Conservation (phyloP, 2,888 invertebrate species). For the Boloria euphrosyne region DNA sequence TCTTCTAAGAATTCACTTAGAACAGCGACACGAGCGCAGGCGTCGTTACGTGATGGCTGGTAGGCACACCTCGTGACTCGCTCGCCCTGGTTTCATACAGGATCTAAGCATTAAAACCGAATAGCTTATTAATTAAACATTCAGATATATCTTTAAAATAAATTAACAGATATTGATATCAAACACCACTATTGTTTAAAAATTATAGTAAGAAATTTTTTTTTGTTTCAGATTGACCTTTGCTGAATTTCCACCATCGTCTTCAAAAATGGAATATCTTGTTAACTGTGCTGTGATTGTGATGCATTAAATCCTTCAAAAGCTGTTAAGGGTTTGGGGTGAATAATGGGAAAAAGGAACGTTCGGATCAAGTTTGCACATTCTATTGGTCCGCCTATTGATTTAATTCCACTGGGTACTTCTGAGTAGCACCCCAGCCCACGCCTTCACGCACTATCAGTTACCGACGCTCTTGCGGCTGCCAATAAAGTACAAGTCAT, state of each 20-base stretch:
- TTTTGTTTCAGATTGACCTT: conserved; percentile 41
- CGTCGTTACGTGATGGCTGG: conserved; percentile 58
- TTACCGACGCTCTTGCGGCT: conserved; percentile 80
- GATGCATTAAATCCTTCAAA: conserved; percentile 58
- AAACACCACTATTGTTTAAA: conserved; percentile 8
- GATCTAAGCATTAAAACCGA: conserved; percentile 61
- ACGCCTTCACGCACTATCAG: conserved; percentile 64
- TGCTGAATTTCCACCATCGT: conserved; percentile 13
- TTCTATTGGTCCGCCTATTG: conserved; percentile 77
- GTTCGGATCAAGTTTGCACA: conserved; percentile 78
- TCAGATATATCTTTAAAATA: conserved; percentile 40
- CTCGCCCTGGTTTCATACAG: conserved; percentile 75
- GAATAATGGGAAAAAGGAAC: conserved; percentile 81
- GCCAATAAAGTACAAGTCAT: conserved; percentile 82
- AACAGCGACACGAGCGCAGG: conserved; percentile 33
- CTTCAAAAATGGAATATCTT: conserved; percentile 42
- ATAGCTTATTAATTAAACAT: conserved; percentile 69
- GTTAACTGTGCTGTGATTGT: conserved; percentile 48
- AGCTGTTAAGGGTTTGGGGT: conserved; percentile 63
- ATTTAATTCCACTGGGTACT: conserved; percentile 59
- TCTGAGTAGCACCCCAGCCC: conserved; percentile 67
- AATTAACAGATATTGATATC: conserved; percentile 24
- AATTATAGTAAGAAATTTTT: conserved; percentile 24
- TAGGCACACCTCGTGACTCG: conserved; percentile 73
- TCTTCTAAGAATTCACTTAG: conserved; percentile 19